Conservation (phyloP, 2,113 vertebrate genomes). For the Channa argus region DNA sequence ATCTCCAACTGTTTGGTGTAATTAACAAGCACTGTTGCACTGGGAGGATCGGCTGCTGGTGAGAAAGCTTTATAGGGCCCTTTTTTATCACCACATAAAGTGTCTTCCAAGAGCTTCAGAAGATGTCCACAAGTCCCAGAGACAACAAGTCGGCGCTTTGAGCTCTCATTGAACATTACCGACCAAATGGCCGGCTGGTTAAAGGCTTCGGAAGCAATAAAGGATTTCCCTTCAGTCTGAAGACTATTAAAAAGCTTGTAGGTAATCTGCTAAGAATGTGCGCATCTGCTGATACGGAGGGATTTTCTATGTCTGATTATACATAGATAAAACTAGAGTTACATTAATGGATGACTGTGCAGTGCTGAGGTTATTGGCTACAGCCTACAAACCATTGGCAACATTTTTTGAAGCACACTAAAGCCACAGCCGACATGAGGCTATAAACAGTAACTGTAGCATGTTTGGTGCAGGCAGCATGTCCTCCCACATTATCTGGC, state of each 20-base stretch:
- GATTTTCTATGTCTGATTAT: slow-evolving; percentile 7
- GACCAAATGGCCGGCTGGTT: slow-evolving; percentile 60
- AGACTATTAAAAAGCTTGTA: slow-evolving; percentile 22
- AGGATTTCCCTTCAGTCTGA: slow-evolving; percentile 41
- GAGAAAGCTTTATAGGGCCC: slow-evolving; percentile 76
- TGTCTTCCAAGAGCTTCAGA: slow-evolving; percentile 67
- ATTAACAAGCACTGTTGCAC: slow-evolving; percentile 75
- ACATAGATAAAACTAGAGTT: slow-evolving; percentile 2
- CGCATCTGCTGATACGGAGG: slow-evolving; percentile 5
- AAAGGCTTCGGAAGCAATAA: slow-evolving; percentile 60
- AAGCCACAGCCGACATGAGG: not conserved
- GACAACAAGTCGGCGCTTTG: slow-evolving; percentile 70
- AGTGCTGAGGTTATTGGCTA: not conserved
- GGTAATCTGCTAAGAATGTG: slow-evolving; percentile 25
- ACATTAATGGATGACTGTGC: slow-evolving; percentile 3
- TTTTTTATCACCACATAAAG: slow-evolving; percentile 80
- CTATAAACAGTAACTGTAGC: not conserved
- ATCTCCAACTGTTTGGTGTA: slow-evolving; percentile 85
- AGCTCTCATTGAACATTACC: slow-evolving; percentile 65
- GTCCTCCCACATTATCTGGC: slow-evolving; percentile 17
- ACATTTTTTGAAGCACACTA: not conserved
- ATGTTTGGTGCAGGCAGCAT: not conserved
- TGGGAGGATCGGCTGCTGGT: slow-evolving; percentile 71
- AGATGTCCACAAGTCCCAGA: slow-evolving; percentile 63
- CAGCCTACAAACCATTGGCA: not conserved